Base-by-base conservation (phyloP, 2,888 invertebrate genomes). In the Dasysyrphus tricinctus region DNA sequence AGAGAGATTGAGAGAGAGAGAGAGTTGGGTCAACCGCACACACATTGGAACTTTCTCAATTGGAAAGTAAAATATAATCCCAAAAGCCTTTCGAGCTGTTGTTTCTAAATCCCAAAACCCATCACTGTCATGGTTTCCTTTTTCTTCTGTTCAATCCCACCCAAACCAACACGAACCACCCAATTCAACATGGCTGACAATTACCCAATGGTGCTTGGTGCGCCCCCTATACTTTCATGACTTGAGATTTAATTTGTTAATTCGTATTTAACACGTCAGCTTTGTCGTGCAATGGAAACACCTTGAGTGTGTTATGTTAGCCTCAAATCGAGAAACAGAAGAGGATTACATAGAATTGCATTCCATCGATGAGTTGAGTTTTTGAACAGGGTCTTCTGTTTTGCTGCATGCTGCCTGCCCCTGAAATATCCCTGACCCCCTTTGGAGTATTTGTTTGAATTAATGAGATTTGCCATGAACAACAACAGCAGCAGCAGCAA, bases 201-300 rank as follows among this genome's bases (percentile, higher is more conserved):
- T n/a, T 34, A 49, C 34, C 34, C 49, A 54, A 67, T 37, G 24
- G 24, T 9, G 51, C 9, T 51, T 24, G 37, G 12, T 51, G 37
- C 37, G 65, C 24, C 51, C n/a, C 39, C 69, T 39, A 49, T 5
- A 14, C 54, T 24, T n/a, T 54, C 69, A 14, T 24, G 24, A 24
- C 47, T 56, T 32, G 70, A 82, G 78, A 86, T 86, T 86, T 86
- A 86, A 86, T 86, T 86, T 86, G 86, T 86, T 86, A 86, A 86
- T 86, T 86, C 86, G 86, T 82, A 86, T 86, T 87, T 83, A 87
- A 87, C 82, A 83, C 87, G 87, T 87, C 87, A 83, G 87, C 87
- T 83, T 87, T 87, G 87, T 87, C 87, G 82, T 87, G 87, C 79
- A 39, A 73, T 81, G n/a, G 61, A 76, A 80, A 83, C 87, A 87